phyloP scores from a whole-genome alignment of 2,113 vertebrate species.

The Onychorhynchus coronatus region DNA sequence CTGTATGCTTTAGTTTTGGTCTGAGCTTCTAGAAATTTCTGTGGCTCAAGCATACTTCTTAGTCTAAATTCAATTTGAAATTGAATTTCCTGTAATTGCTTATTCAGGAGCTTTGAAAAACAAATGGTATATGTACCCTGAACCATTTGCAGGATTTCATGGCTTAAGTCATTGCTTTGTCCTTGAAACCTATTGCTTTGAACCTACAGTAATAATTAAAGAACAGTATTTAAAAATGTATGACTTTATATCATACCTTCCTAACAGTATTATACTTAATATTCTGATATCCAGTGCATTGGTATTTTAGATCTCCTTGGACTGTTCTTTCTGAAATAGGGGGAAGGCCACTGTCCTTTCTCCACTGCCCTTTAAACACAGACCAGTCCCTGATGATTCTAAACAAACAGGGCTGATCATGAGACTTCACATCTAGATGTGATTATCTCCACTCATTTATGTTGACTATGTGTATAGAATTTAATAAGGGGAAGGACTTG shows the following conservation, averaged over 20 bases:
- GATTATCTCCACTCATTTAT: conserved; percentile 9
- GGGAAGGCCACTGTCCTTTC: background rate
- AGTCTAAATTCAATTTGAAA: background rate
- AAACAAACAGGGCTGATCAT: background rate
- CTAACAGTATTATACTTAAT: conserved; percentile 40
- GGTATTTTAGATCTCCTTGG: conserved; percentile 41
- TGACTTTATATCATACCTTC: conserved; percentile 52
- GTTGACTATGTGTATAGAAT: background rate
- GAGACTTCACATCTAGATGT: background rate
- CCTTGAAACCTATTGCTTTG: conserved; percentile 60
- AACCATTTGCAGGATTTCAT: conserved; percentile 12
- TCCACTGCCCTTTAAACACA: background rate
- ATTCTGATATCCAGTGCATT: conserved; percentile 4
- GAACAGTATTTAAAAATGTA: conserved; percentile 67
- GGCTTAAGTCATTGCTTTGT: conserved; percentile 22
- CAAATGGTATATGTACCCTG: background rate
- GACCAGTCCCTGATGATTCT: background rate
- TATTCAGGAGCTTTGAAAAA: conserved; percentile 37
- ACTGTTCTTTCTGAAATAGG: background rate
- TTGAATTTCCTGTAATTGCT: conserved; percentile 1
- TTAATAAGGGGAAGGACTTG: background rate
- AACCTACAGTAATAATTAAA: conserved; percentile 71
- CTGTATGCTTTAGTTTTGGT: background rate
- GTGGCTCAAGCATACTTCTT: background rate
- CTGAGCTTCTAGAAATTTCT: background rate